Evolutionary conservation across 2,797 vertebrate species (phyloP).

Genomic region (Lepilemur ruficaudatus): DNA sequence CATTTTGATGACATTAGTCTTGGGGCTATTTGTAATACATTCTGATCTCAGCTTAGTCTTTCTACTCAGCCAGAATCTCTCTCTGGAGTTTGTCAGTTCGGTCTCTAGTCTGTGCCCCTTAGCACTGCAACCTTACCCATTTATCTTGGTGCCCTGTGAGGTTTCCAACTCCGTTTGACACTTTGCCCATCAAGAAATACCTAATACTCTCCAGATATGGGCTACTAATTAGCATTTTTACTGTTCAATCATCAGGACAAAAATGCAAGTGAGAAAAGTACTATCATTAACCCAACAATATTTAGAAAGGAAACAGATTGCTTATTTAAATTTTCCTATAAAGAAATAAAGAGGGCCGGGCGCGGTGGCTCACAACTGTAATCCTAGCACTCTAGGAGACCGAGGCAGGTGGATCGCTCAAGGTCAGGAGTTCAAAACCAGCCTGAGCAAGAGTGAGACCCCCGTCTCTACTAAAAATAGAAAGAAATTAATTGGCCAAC

Average conservation of each 20-base stretch:
- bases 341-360: not conserved
- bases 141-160: not conserved
- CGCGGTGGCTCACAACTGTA: too few species aligned
- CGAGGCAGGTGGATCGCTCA: too few species aligned
- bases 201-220: not conserved
- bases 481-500: too few species aligned
- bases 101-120: not conserved
- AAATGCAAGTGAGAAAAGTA: constrained; percentile 50
- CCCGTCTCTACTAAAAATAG: too few species aligned
- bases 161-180: not conserved
- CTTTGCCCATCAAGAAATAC: constrained; percentile 5
- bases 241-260: constrained; percentile 51
- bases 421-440: too few species aligned
- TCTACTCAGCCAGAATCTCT: constrained; percentile 18
- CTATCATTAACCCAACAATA: constrained; percentile 55
- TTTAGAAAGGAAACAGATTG: constrained; percentile 56
- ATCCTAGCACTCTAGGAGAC: too few species aligned
- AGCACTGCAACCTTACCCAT: not conserved
- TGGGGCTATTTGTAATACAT: constrained; percentile 20
- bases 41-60: constrained; percentile 25
- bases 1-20: constrained; percentile 32
- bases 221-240: constrained; percentile 49
- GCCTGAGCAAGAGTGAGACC: too few species aligned
- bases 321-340: constrained; percentile 46
- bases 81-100: not conserved